Evolutionary conservation across 1,140 invertebrate genomes (phyloP).

Genomic region (Brachionus calyciflorus): DNA sequence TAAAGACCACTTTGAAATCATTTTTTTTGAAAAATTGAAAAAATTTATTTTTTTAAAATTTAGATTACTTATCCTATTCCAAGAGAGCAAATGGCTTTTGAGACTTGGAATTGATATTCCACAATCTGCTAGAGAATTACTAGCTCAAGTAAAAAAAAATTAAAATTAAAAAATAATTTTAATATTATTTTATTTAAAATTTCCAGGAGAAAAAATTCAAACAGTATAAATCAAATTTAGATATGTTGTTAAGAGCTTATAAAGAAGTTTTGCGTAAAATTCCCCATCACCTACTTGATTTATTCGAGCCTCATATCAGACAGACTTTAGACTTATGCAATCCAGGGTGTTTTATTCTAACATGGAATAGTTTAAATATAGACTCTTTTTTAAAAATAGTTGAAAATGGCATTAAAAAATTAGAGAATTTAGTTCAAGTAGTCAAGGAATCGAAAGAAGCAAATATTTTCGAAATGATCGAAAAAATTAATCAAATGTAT

Average conservation of each 20-base stretch:
- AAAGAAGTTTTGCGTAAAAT: conserved; percentile 5
- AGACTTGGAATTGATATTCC: conserved; percentile 57
- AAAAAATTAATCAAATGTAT: conserved; percentile 54
- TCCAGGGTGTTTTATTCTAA: conserved; percentile 56
- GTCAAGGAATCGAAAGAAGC: conserved; percentile 55
- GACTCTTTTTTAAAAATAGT: conserved; percentile 60
- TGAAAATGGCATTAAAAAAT: conserved; percentile 54
- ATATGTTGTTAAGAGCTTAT: conserved; percentile 55
- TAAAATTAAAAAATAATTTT: conserved; percentile 9
- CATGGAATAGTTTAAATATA: conserved; percentile 62
- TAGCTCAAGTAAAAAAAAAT: conserved; percentile 48
- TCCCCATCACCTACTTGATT: conserved; percentile 47
- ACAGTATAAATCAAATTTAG: conserved; percentile 58
- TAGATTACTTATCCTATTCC: conserved; percentile 58
- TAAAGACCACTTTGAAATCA: neutral
- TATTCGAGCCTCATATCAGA: conserved; percentile 55
- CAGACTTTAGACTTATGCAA: conserved; percentile 56
- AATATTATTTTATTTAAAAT: no score
- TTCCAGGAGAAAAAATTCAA: conserved; percentile 58
- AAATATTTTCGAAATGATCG: conserved; percentile 52
- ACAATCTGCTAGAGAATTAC: conserved; percentile 53
- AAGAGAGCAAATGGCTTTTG: conserved; percentile 59
- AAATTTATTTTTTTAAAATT: conserved; percentile 8
- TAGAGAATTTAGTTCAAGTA: conserved; percentile 52
- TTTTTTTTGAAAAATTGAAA: neutral